These are phyloP conservation scores for Cyprinella venusta DNA, from an alignment of 2,797 vertebrate species.

Conservation along the genomic window DNA sequence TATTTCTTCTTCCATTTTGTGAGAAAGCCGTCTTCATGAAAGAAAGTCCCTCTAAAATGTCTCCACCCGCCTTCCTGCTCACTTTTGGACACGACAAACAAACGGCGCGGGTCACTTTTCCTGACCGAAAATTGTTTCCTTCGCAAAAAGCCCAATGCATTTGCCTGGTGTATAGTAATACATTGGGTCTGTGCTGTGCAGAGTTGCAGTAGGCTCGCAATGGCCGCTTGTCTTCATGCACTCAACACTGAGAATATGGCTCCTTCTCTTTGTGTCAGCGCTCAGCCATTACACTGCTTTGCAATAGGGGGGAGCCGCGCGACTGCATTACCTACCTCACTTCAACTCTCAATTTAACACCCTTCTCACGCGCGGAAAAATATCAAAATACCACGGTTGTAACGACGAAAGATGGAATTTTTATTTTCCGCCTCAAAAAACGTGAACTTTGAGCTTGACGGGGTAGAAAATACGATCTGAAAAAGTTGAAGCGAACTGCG, in stretches of 20 bases:
- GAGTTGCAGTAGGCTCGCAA: conserved; percentile 83
- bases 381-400: conserved; percentile 51
- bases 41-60: conserved; percentile 90
- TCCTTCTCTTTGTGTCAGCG: conserved; percentile 93
- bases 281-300: conserved; percentile 82
- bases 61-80: conserved; percentile 77
- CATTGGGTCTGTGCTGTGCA: conserved; percentile 80
- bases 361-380: conserved; percentile 65
- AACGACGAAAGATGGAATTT: conserved; percentile 65
- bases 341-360: conserved; percentile 68
- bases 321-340: conserved; percentile 74
- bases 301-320: conserved; percentile 80
- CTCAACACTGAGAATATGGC: conserved; percentile 91
- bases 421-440: conserved; percentile 71
- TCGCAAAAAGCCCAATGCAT: conserved; percentile 78
- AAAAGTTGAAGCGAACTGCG: conserved; percentile 91
- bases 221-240: conserved; percentile 89
- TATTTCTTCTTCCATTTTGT: conserved; percentile 94
- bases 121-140: conserved; percentile 69
- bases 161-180: conserved; percentile 81
- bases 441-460: conserved; percentile 59
- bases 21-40: conserved; percentile 87
- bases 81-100: conserved; percentile 77
- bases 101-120: conserved; percentile 68
- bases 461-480: conserved; percentile 75